Base-by-base conservation (phyloP, 2,113 vertebrate species). In the Phainopepla nitens region DNA sequence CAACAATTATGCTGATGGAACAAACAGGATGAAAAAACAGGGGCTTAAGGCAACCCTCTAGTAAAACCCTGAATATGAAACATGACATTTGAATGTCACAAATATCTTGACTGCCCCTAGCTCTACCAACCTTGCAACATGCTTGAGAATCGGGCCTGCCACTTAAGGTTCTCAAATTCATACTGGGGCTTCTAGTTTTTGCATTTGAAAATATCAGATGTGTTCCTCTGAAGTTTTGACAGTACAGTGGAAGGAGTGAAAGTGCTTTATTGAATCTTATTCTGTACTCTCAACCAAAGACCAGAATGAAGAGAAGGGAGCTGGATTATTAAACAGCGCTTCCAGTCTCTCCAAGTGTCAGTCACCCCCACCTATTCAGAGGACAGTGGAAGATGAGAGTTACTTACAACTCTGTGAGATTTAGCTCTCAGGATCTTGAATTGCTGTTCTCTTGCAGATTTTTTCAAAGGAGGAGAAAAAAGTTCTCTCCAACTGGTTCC, bases 381-480 rank as follows among this genome's bases (percentile, higher is more conserved):
- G 57, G 41, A 56, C 29, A 79, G 71, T 60, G 77, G 81, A 87
- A 93, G 56, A 90, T 88, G 23, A 91, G 65, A 78, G 35, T 77
- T 53, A 49, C 58, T 90, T 83, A 66, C 35, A 87, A 29, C 73
- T 84, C 73, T 65, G 36, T 47, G 60, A 91, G 87, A 85, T 95
- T 68, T 73, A 81, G 28, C 44, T 79, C 65, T 91, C 27, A 47
- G 62, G 72, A 62, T 86, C 79, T 73, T 94, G 81, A 91, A 77
- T 91, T 69, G 45, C 71, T 90, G 27, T 77, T 89, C 70, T 77
- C 61, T 79, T 56, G 66, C 45, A 87, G 81, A 44, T 71, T 71
- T 81, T 79, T 91, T 95, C 79, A 92, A 95, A 49, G 72, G 54
- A 89, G 61, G 88, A 78, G 50, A 87, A 94, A 87, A 85, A 91